These are phyloP conservation scores for Sapayoa aenigma DNA, from an alignment of 2,113 vertebrate species.

Conservation along the genomic window DNA sequence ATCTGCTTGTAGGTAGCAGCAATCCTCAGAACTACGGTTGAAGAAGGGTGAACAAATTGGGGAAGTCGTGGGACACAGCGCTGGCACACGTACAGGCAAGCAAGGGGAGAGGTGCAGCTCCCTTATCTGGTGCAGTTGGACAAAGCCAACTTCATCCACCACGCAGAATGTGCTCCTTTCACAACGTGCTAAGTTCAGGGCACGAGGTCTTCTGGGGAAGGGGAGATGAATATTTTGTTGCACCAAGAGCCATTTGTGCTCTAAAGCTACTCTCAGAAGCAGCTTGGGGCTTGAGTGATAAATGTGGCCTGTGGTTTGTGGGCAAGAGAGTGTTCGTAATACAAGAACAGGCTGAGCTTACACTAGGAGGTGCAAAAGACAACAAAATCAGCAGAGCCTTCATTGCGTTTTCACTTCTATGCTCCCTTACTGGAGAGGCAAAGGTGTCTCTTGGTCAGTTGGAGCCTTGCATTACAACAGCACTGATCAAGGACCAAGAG, in stretches of 20 bases:
- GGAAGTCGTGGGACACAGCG: fast-evolving
- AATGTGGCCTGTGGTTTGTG: fast-evolving
- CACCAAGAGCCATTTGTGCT: background rate
- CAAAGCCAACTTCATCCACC: background rate
- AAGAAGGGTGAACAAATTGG: background rate
- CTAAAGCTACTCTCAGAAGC: background rate
- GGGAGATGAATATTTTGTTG: background rate
- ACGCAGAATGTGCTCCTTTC: fast-evolving
- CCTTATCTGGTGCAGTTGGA: fast-evolving
- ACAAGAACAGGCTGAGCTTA: background rate
- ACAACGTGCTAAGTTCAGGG: background rate
- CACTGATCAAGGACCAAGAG: background rate
- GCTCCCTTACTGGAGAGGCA: background rate
- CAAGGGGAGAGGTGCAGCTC: background rate
- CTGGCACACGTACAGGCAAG: background rate
- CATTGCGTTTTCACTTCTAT: background rate
- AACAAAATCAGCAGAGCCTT: background rate
- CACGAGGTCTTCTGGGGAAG: background rate
- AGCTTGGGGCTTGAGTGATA: background rate
- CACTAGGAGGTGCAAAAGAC: fast-evolving
- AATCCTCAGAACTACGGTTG: fast-evolving
- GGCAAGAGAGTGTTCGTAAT: background rate
- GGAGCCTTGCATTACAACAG: background rate
- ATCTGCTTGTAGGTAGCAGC: background rate
- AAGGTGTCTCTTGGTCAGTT: fast-evolving